Evolutionary conservation across 2,888 invertebrate species (phyloP), one percentile per base, ranked within the genome.

Genomic region (Tryphoninae sp.): DNA sequence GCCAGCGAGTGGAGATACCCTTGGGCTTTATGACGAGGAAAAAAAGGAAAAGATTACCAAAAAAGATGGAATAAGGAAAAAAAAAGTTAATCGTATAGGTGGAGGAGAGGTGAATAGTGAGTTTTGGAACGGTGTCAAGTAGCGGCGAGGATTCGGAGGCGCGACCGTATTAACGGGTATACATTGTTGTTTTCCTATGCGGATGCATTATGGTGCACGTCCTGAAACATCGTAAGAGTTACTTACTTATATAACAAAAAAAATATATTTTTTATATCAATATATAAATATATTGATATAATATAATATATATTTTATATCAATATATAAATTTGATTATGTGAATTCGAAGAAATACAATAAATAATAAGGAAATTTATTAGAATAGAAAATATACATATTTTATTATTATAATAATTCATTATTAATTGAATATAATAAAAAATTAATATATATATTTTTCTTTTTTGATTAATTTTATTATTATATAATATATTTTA

Each of bases 101-200:
- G 55, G 45, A n/a, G 33, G 22, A 55, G 62, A 59, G 73, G 76
- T 82, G 68, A 83, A 71, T 77, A 58, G 75, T 69, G 79, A 75
- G 78, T 81, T 81, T 76, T 83, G 80, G 81, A 84, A 83, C 76
- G 75, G 72, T 81, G 79, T 84, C 82, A 84, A 81, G 83, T 81
- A 81, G 75, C 74, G 77, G 69, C 33, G 78, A 79, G 45, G 74
- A 77, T 82, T 84, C 65, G 40, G 40, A 72, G 51, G 59, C 19
- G 59, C 61, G 61, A 67, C 80, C 33, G 49, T 55, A 76, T 51
- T 68, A 64, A 65, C 62, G 22, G 65, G 58, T 19, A 72, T 76
- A 71, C 58, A 74, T 55, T 55, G 23, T 16, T 45, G 55, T 42
- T 65, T 33, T 71, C 9, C 42, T 58, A 26, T 40, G 26, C 42